Evolutionary conservation across 2,888 invertebrate species (phyloP).

Genomic region (Tridacna gigas): DNA sequence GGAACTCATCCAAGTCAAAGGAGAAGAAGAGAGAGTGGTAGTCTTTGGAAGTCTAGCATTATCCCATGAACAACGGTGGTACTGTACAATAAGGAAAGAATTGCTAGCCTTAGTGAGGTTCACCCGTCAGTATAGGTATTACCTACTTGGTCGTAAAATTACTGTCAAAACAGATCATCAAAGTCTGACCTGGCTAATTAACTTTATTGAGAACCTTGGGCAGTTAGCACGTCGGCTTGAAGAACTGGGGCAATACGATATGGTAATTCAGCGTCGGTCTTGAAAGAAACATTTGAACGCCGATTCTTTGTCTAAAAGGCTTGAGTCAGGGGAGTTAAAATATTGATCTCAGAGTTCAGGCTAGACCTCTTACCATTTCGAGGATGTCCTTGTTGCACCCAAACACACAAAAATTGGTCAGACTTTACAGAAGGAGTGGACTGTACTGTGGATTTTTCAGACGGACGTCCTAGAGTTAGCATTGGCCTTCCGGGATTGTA

Average conservation of each 20-base stretch:
- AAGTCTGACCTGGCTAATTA: constrained; percentile 58
- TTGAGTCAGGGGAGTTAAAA: background rate
- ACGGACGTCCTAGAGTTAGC: no score
- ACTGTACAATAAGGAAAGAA: constrained; percentile 61
- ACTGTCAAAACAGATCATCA: constrained; percentile 58
- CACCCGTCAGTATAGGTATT: constrained; percentile 56
- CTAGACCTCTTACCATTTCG: constrained; percentile 26
- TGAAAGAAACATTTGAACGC: constrained; percentile 36
- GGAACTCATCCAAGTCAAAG: no score
- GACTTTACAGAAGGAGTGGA: constrained; percentile 29
- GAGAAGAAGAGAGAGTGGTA: constrained; percentile 57
- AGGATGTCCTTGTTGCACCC: constrained; percentile 35
- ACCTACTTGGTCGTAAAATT: constrained; percentile 51
- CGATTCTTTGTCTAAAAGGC: constrained; percentile 21
- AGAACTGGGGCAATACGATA: constrained; percentile 60
- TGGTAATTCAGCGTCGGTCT: constrained; percentile 48
- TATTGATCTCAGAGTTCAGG: background rate
- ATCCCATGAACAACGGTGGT: constrained; percentile 45
- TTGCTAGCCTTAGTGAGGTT: constrained; percentile 59
- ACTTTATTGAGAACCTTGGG: constrained; percentile 45
- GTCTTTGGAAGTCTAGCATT: constrained; percentile 55
- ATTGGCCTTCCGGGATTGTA: no score
- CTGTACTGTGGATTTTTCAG: background rate
- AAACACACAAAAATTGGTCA: constrained; percentile 31
- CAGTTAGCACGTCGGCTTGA: constrained; percentile 65